Evolutionary conservation across 2,888 invertebrate species (phyloP), one percentile per base, ranked within the genome.

Genomic region (Sinotaia quadrata): DNA sequence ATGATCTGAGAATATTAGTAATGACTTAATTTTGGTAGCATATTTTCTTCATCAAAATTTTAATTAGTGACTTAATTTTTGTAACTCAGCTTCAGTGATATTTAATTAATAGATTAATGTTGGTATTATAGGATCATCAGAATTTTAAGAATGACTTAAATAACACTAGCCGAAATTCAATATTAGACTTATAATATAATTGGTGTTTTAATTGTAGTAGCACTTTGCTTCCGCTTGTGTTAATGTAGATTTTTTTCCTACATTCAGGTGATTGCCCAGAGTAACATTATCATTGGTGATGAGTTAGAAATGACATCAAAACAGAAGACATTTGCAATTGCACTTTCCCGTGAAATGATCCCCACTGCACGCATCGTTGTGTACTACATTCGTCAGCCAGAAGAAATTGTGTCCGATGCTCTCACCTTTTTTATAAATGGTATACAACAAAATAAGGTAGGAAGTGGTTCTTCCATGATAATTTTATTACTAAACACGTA

Each of bases 391-490:
- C 93, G 82, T 15, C 87, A 88, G 58, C 92, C 93, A 78, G 96
- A 95, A 0, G 94, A 94, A 81, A 93, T 97, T 59, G 92, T 96
- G 0, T 95, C 95, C 0, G 98, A 98, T 89, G 94, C 95, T 69
- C 90, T 98, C 69, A 97, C 97, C n/a, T 96, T 97, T 90, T 96
- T 96, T 0, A 97, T 98, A 33, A 96, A 97, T 89, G 97, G 97
- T 71, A 95, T 97, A 78, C 94, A 96, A 1, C 89, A 95, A 71
- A 97, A 98, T 87, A 95, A 96, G 86, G 94, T 93, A 84, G 87
- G 88, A 4, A 18, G 18, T 58, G 5, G 18, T n/a, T 7, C 29
- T n/a, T 58, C n/a, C 27, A 12, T 37, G n/a, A 21, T 7, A 12
- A 41, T 41, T n/a, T 41, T 41, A n/a, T n/a, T n/a, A n/a, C n/a